phyloP scores from a whole-genome alignment of 2,797 vertebrate genomes.

The Ispidina lecontei region DNA sequence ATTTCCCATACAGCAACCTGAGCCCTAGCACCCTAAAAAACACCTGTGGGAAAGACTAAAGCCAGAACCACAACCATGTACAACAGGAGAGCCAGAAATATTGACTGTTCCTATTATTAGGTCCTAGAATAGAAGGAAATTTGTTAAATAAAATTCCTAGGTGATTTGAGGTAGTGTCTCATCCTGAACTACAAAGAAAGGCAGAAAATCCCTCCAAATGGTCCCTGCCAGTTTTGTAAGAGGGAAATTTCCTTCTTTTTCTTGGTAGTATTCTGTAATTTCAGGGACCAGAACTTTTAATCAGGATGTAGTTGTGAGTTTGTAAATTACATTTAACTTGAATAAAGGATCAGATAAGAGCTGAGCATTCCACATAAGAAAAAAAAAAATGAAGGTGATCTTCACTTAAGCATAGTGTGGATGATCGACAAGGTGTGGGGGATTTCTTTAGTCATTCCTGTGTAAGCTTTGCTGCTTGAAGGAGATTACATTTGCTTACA shows the following conservation, averaged over 20 bases:
- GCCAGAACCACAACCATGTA: too few species aligned
- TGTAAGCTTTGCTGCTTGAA: background rate
- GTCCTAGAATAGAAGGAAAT: background rate
- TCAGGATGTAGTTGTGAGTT: background rate
- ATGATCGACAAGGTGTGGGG: background rate
- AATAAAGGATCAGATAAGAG: background rate
- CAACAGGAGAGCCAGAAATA: background rate
- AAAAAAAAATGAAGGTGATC: background rate
- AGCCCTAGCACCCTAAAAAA: background rate
- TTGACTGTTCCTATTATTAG: background rate
- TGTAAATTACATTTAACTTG: background rate
- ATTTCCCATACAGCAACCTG: background rate
- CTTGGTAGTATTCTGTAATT: background rate
- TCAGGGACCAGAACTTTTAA: background rate
- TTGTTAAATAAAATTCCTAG: background rate
- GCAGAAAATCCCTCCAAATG: background rate
- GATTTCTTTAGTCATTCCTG: conserved; percentile 1
- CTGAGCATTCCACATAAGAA: background rate
- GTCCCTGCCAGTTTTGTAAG: background rate
- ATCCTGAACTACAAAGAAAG: background rate
- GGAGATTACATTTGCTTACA: conserved; percentile 20
- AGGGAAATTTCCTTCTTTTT: background rate
- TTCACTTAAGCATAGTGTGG: background rate
- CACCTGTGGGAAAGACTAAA: background rate
- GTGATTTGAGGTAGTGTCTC: background rate